These are phyloP conservation scores for Drosophila siamana DNA, from an alignment of 2,888 invertebrate genomes.

Conservation along the genomic window DNA sequence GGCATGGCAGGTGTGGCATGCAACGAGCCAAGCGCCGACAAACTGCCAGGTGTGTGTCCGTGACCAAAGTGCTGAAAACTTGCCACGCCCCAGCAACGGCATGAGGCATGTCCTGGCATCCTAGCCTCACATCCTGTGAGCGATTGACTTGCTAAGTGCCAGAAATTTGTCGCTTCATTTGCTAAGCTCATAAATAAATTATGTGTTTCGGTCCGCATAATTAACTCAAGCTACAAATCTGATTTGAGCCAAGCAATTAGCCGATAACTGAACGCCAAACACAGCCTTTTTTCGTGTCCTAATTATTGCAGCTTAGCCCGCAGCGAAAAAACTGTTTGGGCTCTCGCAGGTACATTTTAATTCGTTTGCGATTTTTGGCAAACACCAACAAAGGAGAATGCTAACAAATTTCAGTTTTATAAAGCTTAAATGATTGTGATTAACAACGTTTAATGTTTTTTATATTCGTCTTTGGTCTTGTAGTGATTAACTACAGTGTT, in stretches of 20 bases:
- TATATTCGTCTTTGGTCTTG: not conserved
- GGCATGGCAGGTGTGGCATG: slow-evolving; percentile 20
- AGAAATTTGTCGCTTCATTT: slow-evolving; percentile 79
- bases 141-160: slow-evolving; percentile 76
- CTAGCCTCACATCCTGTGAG: slow-evolving; percentile 13
- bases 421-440: no score
- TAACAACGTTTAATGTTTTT: not conserved
- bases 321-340: slow-evolving; percentile 10
- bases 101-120: not conserved
- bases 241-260: slow-evolving; percentile 78
- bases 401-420: not conserved
- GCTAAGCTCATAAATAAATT: slow-evolving; percentile 73
- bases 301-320: slow-evolving; percentile 54
- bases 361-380: not conserved
- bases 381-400: not conserved
- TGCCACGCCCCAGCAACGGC: slow-evolving; percentile 24
- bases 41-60: slow-evolving; percentile 39
- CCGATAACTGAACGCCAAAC: slow-evolving; percentile 49
- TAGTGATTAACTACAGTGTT: not conserved
- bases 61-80: slow-evolving; percentile 53
- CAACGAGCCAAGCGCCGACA: not conserved
- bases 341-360: slow-evolving; percentile 3
- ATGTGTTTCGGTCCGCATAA: slow-evolving; percentile 63
- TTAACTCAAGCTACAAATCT: slow-evolving; percentile 69
- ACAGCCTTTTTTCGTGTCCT: slow-evolving; percentile 34